Evolutionary conservation across 1,140 invertebrate genomes (phyloP).

Genomic region (Drosophila ohnishii): DNA sequence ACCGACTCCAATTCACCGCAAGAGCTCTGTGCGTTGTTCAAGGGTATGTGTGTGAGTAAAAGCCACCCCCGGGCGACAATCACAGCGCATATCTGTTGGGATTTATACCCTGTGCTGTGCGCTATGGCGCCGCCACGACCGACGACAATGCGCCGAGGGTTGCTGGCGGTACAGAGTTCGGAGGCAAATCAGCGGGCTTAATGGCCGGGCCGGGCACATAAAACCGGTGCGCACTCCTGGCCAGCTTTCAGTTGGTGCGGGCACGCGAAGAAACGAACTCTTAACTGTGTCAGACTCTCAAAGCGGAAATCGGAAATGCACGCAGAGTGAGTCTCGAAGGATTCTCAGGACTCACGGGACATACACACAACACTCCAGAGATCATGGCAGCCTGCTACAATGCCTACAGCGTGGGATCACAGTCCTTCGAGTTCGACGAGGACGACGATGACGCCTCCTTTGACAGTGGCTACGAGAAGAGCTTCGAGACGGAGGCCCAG

Average conservation of each 20-base stretch:
- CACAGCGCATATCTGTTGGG: slow-evolving; percentile 78
- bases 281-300: slow-evolving; percentile 19
- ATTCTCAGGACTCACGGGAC: slow-evolving; percentile 7
- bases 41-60: slow-evolving; percentile 34
- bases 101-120: slow-evolving; percentile 55
- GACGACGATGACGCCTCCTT: slow-evolving; percentile 86
- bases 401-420: slow-evolving; percentile 67
- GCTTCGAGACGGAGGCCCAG: slow-evolving; percentile 83
- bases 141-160: slow-evolving; percentile 81
- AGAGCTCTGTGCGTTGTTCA: neutral
- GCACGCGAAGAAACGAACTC: slow-evolving; percentile 60
- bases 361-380: slow-evolving; percentile 7
- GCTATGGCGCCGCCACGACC: slow-evolving; percentile 82
- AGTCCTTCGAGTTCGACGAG: slow-evolving; percentile 86
- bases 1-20: slow-evolving; percentile 1
- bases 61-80: slow-evolving; percentile 72
- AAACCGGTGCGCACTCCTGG: slow-evolving; percentile 73
- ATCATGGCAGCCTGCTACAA: slow-evolving; percentile 81
- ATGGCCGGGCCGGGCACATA: slow-evolving; percentile 70
- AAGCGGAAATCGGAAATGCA: slow-evolving; percentile 45
- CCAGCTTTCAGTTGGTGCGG: slow-evolving; percentile 80
- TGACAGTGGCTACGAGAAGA: slow-evolving; percentile 88
- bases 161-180: slow-evolving; percentile 54
- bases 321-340: slow-evolving; percentile 9
- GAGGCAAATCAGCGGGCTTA: slow-evolving; percentile 75